Percentiles rank a stretch among this genome's conserved stretches.
Conservation (phyloP, 2,797 vertebrate species). For the Pseudochirops corinnae region DNA sequence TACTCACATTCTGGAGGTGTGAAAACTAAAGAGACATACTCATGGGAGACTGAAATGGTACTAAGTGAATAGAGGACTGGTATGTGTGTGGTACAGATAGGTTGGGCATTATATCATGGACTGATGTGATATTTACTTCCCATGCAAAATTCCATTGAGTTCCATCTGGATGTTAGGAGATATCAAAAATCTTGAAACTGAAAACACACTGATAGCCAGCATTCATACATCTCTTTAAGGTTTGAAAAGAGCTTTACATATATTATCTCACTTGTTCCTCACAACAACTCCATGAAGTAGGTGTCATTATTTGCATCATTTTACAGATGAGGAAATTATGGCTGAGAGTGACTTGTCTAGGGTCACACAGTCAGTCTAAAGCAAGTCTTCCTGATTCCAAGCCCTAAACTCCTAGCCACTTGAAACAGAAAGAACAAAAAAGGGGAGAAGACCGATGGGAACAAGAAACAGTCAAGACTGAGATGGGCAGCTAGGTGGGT, state of each 20-base stretch:
- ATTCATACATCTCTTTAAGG: background rate
- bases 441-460: background rate
- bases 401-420: background rate
- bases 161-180: background rate
- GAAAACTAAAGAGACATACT: background rate
- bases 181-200: background rate
- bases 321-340: background rate
- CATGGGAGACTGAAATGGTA: background rate
- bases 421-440: background rate
- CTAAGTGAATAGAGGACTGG: background rate
- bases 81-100: background rate
- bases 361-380: background rate
- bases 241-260: background rate
- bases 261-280: background rate
- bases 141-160: background rate
- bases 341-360: background rate
- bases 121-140: background rate
- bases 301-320: background rate
- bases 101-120: background rate
- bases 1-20: background rate
- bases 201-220: background rate
- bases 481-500: background rate
- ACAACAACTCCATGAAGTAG: background rate
- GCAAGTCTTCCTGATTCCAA: background rate
- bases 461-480: background rate